Evolutionary conservation across 2,888 invertebrate species (phyloP).

Genomic region (Synanthedon andrenaeformis): DNA sequence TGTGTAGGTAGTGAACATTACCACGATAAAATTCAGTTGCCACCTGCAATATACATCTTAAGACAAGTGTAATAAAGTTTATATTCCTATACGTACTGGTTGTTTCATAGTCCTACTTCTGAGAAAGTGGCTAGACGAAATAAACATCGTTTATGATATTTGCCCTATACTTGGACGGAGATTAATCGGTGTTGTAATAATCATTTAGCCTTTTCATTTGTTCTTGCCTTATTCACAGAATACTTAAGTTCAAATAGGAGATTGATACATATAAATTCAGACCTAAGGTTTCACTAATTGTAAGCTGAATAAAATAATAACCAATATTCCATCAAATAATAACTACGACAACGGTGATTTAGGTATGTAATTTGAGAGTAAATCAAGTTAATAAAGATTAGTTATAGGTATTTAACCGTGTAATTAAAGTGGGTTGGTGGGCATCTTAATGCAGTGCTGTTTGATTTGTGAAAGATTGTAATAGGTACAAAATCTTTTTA

Average conservation of each 20-base stretch:
- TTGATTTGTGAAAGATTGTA: too few species aligned
- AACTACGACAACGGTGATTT: too few species aligned
- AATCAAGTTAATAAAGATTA: too few species aligned
- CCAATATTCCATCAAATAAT: too few species aligned
- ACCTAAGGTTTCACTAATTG: too few species aligned
- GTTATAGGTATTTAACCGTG: too few species aligned
- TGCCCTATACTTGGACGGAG: slow-evolving; percentile 23
- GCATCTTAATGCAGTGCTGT: too few species aligned
- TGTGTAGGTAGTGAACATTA: slow-evolving; percentile 21
- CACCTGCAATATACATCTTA: not conserved
- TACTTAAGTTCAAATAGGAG: not conserved
- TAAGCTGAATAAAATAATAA: too few species aligned
- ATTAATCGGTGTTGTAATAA: slow-evolving; percentile 16
- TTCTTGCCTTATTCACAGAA: slow-evolving; percentile 1
- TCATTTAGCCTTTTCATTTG: slow-evolving; percentile 5
- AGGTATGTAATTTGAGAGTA: too few species aligned
- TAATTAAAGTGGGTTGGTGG: too few species aligned
- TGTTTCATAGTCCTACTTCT: slow-evolving; percentile 15
- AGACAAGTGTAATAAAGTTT: slow-evolving; percentile 2
- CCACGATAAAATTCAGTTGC: not conserved
- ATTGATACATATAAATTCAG: not conserved
- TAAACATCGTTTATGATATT: slow-evolving; percentile 32
- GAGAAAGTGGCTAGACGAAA: slow-evolving; percentile 33
- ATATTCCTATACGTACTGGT: slow-evolving; percentile 7
- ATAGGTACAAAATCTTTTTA: too few species aligned